A percentile compares a stretch with the other conserved stretches of the same genome.
Conservation (phyloP, 2,888 invertebrate species). For the Cryptus viduatorius region DNA sequence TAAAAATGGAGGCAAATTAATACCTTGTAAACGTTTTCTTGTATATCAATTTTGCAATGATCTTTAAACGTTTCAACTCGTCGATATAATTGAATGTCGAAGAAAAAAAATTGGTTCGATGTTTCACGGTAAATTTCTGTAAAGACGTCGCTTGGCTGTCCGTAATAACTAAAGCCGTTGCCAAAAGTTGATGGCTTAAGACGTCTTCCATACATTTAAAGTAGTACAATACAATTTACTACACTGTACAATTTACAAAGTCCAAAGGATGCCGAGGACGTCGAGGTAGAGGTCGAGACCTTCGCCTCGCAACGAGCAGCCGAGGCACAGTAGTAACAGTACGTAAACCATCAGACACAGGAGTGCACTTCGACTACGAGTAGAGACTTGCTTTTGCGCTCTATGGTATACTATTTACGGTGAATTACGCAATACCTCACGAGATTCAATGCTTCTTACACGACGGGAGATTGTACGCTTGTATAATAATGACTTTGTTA, state of each 20-base stretch:
- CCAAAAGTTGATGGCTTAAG: conserved; percentile 13
- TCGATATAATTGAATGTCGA: neutral
- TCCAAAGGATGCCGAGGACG: conserved; percentile 71
- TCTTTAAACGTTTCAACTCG: neutral
- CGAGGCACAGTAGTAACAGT: conserved; percentile 67
- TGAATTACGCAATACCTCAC: conserved; percentile 55
- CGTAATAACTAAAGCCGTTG: neutral
- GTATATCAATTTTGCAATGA: neutral
- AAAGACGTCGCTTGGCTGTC: neutral
- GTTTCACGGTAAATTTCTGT: neutral
- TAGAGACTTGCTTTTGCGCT: conserved; percentile 14
- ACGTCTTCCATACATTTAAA: conserved; percentile 6
- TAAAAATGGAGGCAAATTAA: neutral
- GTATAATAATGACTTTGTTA: conserved; percentile 63
- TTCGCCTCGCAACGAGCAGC: conserved; percentile 65
- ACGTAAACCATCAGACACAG: conserved; percentile 36
- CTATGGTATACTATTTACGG: conserved; percentile 57
- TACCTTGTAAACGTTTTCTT: neutral
- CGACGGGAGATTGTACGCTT: conserved; percentile 50
- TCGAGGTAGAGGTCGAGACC: conserved; percentile 70
- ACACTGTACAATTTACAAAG: conserved; percentile 24
- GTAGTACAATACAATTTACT: conserved; percentile 26
- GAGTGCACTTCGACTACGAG: conserved; percentile 29
- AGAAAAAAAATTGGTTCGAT: neutral
- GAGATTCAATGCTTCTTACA: conserved; percentile 35